Base-by-base conservation (phyloP, 2,113 vertebrate species). In the Callorhinus ursinus region DNA sequence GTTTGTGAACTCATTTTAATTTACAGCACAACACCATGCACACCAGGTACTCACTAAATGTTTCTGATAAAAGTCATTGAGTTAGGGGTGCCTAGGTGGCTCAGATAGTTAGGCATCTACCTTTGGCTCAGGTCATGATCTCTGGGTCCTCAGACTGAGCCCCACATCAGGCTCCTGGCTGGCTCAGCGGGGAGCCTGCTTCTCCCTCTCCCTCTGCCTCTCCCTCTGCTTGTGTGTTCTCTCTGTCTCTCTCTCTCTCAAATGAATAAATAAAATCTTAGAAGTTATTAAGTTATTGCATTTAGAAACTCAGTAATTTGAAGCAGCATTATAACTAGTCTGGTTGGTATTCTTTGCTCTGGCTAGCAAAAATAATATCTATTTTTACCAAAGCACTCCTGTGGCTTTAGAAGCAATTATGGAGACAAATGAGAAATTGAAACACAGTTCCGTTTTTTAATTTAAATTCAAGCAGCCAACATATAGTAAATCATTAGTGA, bases 21-120 rank as follows among this genome's bases (percentile, higher is more conserved):
- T 67, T 83, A 12, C 2, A 26, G 3, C 57, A 92, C 10, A 53
- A 36, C 80, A 13, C 26, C 39, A 46, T 46, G 39, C 13, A 28
- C 24, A 46, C 24, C 24, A 28, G 39, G 72, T 76, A 76, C 42
- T 15, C 72, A 28, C 24, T 76, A 80, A 76, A 13, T 92, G 12
- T 80, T 89, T 95, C 22, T 74, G 55, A 96, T 88, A 80, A 95
- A 97, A 31, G 6, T 39, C 61, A 33, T 69, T n/a, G n/a, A n/a
- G 65, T 69, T n/a, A n/a, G 28, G 63, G 63, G 63, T 2, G 2
- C 63, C 63, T 15, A 28, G 13, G 63, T 65, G 28, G 28, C 63
- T 65, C 31, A 31, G 13, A 65, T 31, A 5, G 63, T 65, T 65
- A 15, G 28, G 63, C 28, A 15, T 65, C 63, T 31, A 5, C 63